These are phyloP conservation scores for Vidua chalybeata DNA, from an alignment of 2,113 vertebrate genomes.

Conservation along the genomic window DNA sequence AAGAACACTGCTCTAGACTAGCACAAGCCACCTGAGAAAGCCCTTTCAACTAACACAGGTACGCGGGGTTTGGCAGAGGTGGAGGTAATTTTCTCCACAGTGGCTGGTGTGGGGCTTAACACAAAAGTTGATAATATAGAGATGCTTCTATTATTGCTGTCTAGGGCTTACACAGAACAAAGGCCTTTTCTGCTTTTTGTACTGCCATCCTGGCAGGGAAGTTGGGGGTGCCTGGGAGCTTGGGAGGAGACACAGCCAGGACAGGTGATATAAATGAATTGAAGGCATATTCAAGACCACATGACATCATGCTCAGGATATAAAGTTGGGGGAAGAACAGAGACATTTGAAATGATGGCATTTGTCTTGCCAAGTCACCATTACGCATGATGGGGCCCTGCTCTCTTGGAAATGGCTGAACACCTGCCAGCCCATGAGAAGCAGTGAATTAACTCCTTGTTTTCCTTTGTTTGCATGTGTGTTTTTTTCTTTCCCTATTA, in stretches of 20 bases:
- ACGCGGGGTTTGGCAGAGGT: neutral
- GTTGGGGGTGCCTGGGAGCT: fast-evolving
- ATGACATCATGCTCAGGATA: neutral
- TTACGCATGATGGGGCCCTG: neutral
- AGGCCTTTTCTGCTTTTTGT: neutral
- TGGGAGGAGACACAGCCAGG: neutral
- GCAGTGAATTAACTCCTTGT: neutral
- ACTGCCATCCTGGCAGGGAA: neutral
- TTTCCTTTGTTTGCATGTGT: neutral
- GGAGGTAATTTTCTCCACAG: neutral
- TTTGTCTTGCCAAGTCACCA: neutral
- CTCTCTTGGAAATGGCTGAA: neutral
- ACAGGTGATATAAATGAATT: neutral
- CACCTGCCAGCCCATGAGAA: neutral
- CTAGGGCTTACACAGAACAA: neutral
- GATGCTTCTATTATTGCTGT: neutral
- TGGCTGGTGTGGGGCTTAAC: neutral
- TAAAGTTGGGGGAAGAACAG: neutral
- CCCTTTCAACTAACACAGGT: neutral
- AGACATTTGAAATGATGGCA: neutral
- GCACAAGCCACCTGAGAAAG: neutral
- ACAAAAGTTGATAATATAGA: neutral
- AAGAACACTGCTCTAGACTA: neutral
- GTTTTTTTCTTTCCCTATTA: neutral
- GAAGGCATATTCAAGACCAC: neutral